Evolutionary conservation across 1,140 invertebrate genomes (phyloP), one percentile per base, ranked within the genome.

Genomic region (Drosophila nannoptera): DNA sequence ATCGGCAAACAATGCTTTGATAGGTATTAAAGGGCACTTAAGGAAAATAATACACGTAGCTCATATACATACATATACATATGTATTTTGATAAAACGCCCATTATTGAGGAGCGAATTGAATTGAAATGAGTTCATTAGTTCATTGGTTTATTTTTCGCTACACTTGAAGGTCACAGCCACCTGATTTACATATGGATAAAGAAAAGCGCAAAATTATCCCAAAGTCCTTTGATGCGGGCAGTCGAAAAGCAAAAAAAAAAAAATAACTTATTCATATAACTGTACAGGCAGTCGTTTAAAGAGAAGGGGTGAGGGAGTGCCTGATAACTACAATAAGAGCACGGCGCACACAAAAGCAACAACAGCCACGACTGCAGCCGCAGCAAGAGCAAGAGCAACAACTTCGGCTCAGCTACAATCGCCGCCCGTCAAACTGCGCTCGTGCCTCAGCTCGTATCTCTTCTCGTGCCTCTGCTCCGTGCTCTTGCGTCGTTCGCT

Each of bases 361-460:
- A 14, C 8, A 50, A 11, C 42, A 36, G 22, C 40, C 5, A 42
- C n/a, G 38, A 4, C 7, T 40, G n/a, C 40, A 42, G 2, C 40
- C n/a, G n/a, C n/a, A n/a, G n/a, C n/a, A n/a, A n/a, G n/a, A 43
- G 4, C 36, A 38, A 45, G 3, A 38, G 11, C 38, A 54, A 62
- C 16, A 36, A 38, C 58, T 62, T 48, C 45, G 54, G 53, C 52
- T 73, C 50, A 64, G 61, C 50, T 54, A 63, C 66, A 73, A 64
- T 61, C 54, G 43, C 67, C 62, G 54, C 62, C 62, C 63, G 46
- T 62, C 55, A 48, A 38, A 36, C 35, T 36, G 22, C 32, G 12
- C 32, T 46, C 61, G 52, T 56, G 46, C 32, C 32, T 33, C 5
- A 33, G 14, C 33, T 31, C 31, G 49, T 45, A 12, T 14, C 11